These are phyloP conservation scores for Palaemon carinicauda DNA, from an alignment of 1,140 invertebrate genomes.

Conservation along the genomic window DNA sequence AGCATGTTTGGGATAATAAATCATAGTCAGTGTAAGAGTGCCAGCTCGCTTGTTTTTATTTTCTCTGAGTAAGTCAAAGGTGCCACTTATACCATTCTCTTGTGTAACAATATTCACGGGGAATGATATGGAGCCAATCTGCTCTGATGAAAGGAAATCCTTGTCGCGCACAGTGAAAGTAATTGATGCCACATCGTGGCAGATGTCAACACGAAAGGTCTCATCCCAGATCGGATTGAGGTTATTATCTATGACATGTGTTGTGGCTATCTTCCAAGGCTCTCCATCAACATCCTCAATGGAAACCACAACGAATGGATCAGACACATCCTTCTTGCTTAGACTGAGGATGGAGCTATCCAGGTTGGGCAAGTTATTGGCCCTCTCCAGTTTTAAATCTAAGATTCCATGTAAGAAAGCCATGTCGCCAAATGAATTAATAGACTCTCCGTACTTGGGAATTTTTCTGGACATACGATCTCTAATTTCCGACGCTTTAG, in stretches of 20 bases:
- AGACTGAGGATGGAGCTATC: constrained; percentile 56
- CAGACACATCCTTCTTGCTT: constrained; percentile 58
- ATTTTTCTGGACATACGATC: constrained; percentile 40
- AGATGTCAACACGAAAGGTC: constrained; percentile 55
- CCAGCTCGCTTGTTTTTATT: constrained; percentile 54
- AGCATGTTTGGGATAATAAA: constrained; percentile 44
- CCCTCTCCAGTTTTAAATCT: constrained; percentile 38
- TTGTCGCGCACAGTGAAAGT: constrained; percentile 58
- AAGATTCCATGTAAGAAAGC: constrained; percentile 54
- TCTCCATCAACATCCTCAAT: constrained; percentile 54
- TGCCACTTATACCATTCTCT: constrained; percentile 32
- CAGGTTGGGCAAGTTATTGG: constrained; percentile 56
- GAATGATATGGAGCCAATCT: constrained; percentile 54
- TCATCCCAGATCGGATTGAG: constrained; percentile 58
- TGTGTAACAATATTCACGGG: constrained; percentile 27
- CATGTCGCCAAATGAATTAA: constrained; percentile 49
- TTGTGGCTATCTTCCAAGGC: constrained; percentile 58
- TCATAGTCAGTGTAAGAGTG: constrained; percentile 41
- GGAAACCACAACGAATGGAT: constrained; percentile 54
- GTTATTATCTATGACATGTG: constrained; percentile 57
- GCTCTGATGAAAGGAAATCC: constrained; percentile 58
- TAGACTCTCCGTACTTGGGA: constrained; percentile 16
- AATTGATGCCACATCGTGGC: constrained; percentile 55
- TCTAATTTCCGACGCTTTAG: constrained; percentile 41
- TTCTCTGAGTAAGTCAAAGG: constrained; percentile 49